Base-by-base conservation (phyloP, 2,797 vertebrate genomes). In the Poecilia picta region DNA sequence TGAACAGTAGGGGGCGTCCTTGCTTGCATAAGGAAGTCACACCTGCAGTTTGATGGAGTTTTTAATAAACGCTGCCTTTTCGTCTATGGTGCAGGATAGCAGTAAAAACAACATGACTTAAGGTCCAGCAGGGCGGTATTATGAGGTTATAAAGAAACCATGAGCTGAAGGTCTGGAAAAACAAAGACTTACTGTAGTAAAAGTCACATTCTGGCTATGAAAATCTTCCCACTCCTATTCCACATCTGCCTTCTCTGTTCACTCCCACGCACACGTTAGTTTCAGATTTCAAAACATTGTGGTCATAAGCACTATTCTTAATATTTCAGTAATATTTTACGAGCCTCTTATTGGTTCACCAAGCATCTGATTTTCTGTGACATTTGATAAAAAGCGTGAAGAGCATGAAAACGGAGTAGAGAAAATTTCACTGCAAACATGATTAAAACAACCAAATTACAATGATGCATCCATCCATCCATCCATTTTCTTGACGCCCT, bases 1-100 rank as follows among this genome's bases (percentile, higher is more conserved):
- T 88, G 83, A 89, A 86, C 92, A 91, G 86, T 11, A 92, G 94
- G 87, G 91, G 89, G 91, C 85, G 71, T 87, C 78, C 76, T 90
- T 91, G 83, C 79, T 84, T 57, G 1, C 81, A 72, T 25, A n/a
- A 23, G 33, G 39, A 43, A 46, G 43, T 20, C 4, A n/a, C 72
- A 76, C 72, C 53, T 16, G 5, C 70, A 71, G 76, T 73, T 77
- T 76, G 36, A 51, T 13, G 3, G 33, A 39, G 73, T 45, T 68
- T 74, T 71, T 43, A 70, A 75, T 31, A 73, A 73, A 59, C 10
- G 5, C 11, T 41, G 62, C 62, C 33, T 72, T 72, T 86, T 83
- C 45, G 2, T 36, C 33, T 49, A 64, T 55, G 45, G 25, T 59
- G 75, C 64, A 39, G 15, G 28, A 70, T 47, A 70, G 28, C 39